Evolutionary conservation across 2,888 invertebrate genomes (phyloP).

Genomic region (Nyleta sp.): DNA sequence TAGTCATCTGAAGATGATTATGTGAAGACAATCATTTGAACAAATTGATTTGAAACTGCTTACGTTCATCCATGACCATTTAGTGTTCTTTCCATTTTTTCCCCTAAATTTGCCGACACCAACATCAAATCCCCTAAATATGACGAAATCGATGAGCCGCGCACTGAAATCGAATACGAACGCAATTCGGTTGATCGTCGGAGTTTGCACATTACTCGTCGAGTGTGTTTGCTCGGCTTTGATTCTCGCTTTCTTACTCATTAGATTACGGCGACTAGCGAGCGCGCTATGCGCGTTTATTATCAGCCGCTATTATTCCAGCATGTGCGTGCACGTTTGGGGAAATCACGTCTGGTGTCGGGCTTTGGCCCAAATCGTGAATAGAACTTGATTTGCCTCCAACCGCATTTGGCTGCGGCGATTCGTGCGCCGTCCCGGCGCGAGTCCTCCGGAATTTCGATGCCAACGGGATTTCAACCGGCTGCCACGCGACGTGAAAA

Average conservation of each 20-base stretch:
- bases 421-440: slow-evolving; percentile 33
- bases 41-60: too few relatives aligned
- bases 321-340: slow-evolving; percentile 67
- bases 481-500: slow-evolving; percentile 50
- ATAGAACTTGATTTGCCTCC: slow-evolving; percentile 78
- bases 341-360: slow-evolving; percentile 75
- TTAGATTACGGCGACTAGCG: slow-evolving; percentile 64
- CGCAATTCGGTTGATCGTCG: too few relatives aligned
- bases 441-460: slow-evolving; percentile 40
- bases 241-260: slow-evolving; percentile 46
- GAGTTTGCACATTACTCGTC: slow-evolving; percentile 74
- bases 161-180: too few relatives aligned
- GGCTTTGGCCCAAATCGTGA: slow-evolving; percentile 77
- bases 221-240: slow-evolving; percentile 43
- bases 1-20: too few relatives aligned
- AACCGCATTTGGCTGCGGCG: slow-evolving; percentile 47
- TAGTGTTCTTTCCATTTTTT: too few relatives aligned
- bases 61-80: too few relatives aligned
- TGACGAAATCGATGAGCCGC: too few relatives aligned
- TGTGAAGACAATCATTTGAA: too few relatives aligned
- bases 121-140: too few relatives aligned
- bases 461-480: slow-evolving; percentile 37
- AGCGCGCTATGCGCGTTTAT: slow-evolving; percentile 54
- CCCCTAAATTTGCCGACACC: too few relatives aligned
- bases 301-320: slow-evolving; percentile 66